These are phyloP conservation scores for Maconellicoccus hirsutus DNA, from an alignment of 1,140 invertebrate genomes.

Conservation along the genomic window DNA sequence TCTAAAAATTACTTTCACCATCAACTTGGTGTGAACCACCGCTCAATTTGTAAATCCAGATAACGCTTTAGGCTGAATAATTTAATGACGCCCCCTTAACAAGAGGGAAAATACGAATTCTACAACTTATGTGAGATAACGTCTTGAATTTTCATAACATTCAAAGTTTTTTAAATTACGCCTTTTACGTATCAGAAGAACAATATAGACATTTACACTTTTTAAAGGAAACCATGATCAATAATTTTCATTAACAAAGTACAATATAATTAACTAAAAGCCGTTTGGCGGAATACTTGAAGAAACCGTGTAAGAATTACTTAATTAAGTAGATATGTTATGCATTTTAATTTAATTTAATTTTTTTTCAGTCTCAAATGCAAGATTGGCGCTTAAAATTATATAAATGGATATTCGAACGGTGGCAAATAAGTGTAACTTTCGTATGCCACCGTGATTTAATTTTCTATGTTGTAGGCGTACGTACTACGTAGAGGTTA, in stretches of 20 bases:
- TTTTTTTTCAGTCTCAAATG: no score
- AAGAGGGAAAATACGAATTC: background rate
- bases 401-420: no score
- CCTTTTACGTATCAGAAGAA: background rate
- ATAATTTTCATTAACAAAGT: background rate
- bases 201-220: background rate
- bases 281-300: background rate
- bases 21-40: background rate
- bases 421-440: no score
- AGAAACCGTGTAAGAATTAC: background rate
- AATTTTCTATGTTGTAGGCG: background rate
- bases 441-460: no score
- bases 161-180: background rate
- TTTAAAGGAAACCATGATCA: background rate
- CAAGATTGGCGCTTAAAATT: background rate
- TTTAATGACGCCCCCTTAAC: background rate
- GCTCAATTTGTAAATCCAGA: background rate
- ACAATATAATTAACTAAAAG: background rate
- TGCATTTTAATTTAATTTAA: no score
- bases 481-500: background rate
- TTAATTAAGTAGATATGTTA: no score
- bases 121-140: background rate
- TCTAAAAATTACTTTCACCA: background rate
- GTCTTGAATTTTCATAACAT: background rate
- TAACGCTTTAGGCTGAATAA: background rate